Conservation (phyloP, 2,888 invertebrate species). For the Eurois occulta region DNA sequence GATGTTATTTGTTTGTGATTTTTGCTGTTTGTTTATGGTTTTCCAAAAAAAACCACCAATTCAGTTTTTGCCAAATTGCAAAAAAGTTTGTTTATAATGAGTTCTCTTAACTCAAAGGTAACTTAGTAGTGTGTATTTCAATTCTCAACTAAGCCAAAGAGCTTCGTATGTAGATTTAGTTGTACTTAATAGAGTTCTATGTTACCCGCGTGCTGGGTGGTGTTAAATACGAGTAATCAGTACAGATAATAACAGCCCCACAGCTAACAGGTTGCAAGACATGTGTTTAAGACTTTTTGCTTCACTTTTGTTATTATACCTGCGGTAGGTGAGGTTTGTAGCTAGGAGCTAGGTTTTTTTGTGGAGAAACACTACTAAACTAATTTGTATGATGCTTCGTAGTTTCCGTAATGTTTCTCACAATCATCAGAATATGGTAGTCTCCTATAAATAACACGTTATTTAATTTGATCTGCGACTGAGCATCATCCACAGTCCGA, state of each 20-base stretch:
- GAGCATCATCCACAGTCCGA: background rate
- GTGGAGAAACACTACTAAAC: background rate
- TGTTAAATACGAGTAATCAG: conserved; percentile 60
- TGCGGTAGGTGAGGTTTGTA: conserved; percentile 52
- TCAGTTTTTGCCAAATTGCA: background rate
- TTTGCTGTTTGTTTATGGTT: too few species aligned
- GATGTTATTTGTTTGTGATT: too few species aligned
- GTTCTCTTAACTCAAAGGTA: background rate
- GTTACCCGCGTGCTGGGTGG: conserved; percentile 40
- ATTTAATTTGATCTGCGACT: background rate
- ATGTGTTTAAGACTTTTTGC: conserved; percentile 59
- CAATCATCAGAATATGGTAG: background rate
- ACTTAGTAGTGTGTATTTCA: background rate
- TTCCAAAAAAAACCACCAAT: background rate
- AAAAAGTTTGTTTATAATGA: background rate
- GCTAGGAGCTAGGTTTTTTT: conserved; percentile 8
- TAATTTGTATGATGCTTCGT: background rate
- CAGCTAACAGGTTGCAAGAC: conserved; percentile 57
- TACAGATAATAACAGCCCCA: conserved; percentile 55
- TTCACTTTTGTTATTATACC: conserved; percentile 44
- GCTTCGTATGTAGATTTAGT: conserved; percentile 11
- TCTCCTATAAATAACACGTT: background rate
- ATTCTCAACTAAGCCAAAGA: background rate
- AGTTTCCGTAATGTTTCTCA: background rate
- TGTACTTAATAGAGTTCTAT: conserved; percentile 39